Percentiles rank a stretch among this genome's conserved stretches.
phyloP scores from a whole-genome alignment of 2,113 vertebrate genomes.

The Pionites leucogaster region DNA sequence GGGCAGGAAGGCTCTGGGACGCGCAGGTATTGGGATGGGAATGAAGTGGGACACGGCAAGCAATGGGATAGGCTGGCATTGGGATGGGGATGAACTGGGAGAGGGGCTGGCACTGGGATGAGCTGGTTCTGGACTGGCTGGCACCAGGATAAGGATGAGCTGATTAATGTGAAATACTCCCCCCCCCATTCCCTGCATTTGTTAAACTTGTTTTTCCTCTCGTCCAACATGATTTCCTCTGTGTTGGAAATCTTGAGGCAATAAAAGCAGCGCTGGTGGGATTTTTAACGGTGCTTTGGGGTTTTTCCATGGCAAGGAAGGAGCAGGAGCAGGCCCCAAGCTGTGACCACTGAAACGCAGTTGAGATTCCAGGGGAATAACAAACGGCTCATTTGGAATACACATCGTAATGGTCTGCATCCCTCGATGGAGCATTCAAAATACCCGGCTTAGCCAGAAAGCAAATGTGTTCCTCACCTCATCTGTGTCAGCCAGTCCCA shows the following conservation, averaged over 20 bases:
- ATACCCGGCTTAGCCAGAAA: background rate
- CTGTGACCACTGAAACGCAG: slow-evolving; percentile 24
- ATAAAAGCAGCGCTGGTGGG: background rate
- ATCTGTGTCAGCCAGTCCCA: background rate
- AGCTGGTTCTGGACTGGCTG: background rate
- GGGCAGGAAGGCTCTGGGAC: background rate
- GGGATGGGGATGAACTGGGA: background rate
- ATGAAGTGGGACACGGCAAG: too few relatives aligned
- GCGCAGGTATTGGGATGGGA: too few relatives aligned
- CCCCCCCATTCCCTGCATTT: background rate
- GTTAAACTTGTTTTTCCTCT: background rate
- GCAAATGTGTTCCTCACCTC: background rate
- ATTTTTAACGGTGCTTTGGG: background rate
- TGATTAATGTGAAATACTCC: background rate
- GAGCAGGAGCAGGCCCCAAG: background rate
- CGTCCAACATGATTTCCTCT: background rate
- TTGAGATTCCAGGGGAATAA: background rate
- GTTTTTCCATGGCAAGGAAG: background rate
- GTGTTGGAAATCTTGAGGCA: background rate
- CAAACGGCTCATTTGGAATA: slow-evolving; percentile 43
- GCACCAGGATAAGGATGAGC: too few relatives aligned
- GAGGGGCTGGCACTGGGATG: background rate
- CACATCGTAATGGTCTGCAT: background rate
- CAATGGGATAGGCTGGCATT: too few relatives aligned
- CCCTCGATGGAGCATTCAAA: background rate